These are phyloP conservation scores for Coleophora flavipennella DNA, from an alignment of 2,888 invertebrate species.

Conservation along the genomic window DNA sequence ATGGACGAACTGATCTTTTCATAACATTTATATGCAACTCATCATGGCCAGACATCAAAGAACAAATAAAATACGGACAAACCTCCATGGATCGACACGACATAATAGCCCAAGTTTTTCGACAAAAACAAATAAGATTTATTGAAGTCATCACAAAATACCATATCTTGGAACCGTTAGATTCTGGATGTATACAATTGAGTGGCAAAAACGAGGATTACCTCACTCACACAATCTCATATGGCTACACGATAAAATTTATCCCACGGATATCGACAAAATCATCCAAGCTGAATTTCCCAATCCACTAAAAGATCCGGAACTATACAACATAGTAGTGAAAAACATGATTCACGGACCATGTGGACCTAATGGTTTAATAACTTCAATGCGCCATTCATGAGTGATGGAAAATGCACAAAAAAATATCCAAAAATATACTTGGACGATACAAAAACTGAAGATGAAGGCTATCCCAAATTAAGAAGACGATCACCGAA, in stretches of 20 bases:
- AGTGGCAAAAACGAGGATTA: conserved; percentile 19
- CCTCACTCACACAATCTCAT: conserved; percentile 17
- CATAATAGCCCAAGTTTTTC: background rate
- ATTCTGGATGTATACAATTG: conserved; percentile 15
- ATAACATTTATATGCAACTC: background rate
- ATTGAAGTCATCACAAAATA: too few relatives aligned
- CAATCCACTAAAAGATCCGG: conserved; percentile 14
- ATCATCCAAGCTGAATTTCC: conserved; percentile 19
- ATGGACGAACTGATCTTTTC: too few relatives aligned
- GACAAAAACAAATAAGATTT: background rate
- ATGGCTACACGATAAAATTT: too few relatives aligned
- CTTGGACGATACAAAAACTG: conserved; percentile 13
- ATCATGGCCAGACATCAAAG: background rate
- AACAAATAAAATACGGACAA: background rate
- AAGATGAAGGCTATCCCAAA: conserved; percentile 20
- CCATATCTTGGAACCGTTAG: background rate
- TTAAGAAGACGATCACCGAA: conserved; percentile 18
- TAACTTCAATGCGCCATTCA: conserved; percentile 16
- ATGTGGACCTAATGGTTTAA: conserved; percentile 17
- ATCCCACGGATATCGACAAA: conserved; percentile 17
- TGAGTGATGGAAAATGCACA: conserved; percentile 16
- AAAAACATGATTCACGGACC: too few relatives aligned
- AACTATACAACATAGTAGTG: conserved; percentile 16
- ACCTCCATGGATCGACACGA: background rate
- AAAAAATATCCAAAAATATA: conserved; percentile 17